A percentile compares a stretch with the other conserved stretches of the same genome.
phyloP scores from a whole-genome alignment of 2,113 vertebrate genomes.

The Circaetus gallicus region DNA sequence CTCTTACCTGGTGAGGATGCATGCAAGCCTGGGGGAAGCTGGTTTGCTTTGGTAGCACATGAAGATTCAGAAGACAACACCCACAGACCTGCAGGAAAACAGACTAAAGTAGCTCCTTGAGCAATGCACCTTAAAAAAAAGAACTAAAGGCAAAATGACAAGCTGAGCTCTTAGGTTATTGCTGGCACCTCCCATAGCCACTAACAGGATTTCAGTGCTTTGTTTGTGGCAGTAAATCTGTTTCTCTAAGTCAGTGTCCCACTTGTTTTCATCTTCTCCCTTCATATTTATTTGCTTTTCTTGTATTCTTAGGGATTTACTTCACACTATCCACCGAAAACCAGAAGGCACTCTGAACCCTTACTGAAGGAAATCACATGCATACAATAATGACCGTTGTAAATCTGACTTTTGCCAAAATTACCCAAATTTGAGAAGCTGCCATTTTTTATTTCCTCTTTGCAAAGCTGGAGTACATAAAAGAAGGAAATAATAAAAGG shows the following conservation, averaged over 20 bases:
- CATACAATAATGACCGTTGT: background rate
- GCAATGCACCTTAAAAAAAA: background rate
- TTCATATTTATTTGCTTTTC: background rate
- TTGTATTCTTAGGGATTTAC: background rate
- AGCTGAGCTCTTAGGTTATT: background rate
- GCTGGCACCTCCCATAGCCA: background rate
- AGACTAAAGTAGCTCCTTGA: background rate
- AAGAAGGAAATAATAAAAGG: background rate
- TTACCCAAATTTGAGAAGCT: background rate
- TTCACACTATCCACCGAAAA: background rate
- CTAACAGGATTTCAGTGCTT: background rate
- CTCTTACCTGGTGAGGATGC: background rate
- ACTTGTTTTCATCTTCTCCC: background rate
- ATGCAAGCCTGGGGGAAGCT: rapidly evolving
- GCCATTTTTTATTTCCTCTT: background rate
- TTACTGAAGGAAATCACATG: background rate
- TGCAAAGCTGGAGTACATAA: background rate
- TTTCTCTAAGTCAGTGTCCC: background rate
- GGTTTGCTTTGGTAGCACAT: background rate
- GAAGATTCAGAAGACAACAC: background rate
- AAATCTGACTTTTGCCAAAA: background rate
- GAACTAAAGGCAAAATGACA: background rate
- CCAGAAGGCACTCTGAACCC: background rate
- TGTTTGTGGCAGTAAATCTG: background rate
- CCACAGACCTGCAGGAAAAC: background rate